Evolutionary conservation across 2,797 vertebrate species (phyloP).

Genomic region (Caiman crocodilus): DNA sequence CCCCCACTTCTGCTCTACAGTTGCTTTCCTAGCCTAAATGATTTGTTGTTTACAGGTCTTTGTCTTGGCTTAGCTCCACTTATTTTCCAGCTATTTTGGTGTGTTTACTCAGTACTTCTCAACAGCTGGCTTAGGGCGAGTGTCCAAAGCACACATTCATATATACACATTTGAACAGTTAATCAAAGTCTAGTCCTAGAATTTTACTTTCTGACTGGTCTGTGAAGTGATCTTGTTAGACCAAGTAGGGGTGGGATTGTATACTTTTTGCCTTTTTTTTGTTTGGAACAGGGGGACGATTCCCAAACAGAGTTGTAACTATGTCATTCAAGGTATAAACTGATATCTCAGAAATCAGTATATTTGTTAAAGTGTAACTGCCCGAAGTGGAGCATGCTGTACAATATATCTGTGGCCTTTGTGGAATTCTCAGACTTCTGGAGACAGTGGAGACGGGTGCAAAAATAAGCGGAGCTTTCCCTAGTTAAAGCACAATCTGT

Average conservation of each 20-base stretch:
- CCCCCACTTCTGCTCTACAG: not conserved
- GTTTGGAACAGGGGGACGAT: fast-evolving
- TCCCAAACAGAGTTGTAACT: fast-evolving
- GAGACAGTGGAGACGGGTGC: not conserved
- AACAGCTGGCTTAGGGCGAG: slow-evolving; percentile 83
- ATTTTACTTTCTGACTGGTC: not conserved
- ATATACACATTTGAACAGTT: slow-evolving; percentile 30
- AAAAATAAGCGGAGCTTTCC: not conserved
- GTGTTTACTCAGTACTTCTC: slow-evolving; percentile 56
- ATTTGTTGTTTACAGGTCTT: slow-evolving; percentile 59
- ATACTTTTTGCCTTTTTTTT: not conserved
- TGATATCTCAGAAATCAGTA: not conserved
- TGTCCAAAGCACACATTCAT: slow-evolving; percentile 73
- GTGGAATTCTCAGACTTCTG: not conserved
- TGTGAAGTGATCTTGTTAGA: slow-evolving; percentile 10
- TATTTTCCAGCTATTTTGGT: slow-evolving; percentile 51
- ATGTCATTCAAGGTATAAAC: not conserved
- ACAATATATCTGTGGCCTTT: not conserved
- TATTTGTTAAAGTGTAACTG: not conserved
- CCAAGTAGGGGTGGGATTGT: not conserved
- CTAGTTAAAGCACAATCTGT: not conserved
- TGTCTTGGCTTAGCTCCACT: slow-evolving; percentile 78
- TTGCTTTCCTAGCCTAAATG: not conserved
- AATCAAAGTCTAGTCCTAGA: slow-evolving; percentile 67
- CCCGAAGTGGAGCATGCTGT: not conserved